Conservation (phyloP, 1,140 invertebrate genomes). For the Delia radicum region DNA sequence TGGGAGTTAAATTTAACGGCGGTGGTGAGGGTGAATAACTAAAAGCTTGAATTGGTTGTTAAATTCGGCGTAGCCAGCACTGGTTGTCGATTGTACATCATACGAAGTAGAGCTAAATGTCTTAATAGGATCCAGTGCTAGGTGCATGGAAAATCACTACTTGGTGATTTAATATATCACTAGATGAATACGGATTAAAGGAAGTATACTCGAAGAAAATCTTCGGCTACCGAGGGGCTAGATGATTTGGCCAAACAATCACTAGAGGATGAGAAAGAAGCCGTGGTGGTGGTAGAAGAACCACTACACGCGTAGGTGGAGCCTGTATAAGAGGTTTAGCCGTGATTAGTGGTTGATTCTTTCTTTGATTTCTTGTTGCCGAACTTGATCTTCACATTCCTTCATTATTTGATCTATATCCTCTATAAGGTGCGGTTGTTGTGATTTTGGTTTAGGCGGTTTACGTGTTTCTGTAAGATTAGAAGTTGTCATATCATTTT, state of each 20-base stretch:
- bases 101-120: slow-evolving; percentile 55
- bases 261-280: slow-evolving; percentile 52
- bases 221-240: slow-evolving; percentile 43
- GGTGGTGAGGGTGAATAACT: slow-evolving; percentile 36
- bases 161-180: slow-evolving; percentile 53
- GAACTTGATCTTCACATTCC: slow-evolving; percentile 50
- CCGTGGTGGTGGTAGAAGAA: slow-evolving; percentile 42
- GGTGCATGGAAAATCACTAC: slow-evolving; percentile 52
- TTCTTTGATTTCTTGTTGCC: slow-evolving; percentile 1
- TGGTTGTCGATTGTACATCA: slow-evolving; percentile 45
- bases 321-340: not conserved
- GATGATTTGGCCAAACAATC: slow-evolving; percentile 53
- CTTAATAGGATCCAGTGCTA: slow-evolving; percentile 55
- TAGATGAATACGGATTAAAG: slow-evolving; percentile 53
- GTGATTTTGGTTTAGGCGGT: not conserved
- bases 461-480: slow-evolving; percentile 42
- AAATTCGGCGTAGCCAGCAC: slow-evolving; percentile 40
- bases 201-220: slow-evolving; percentile 53
- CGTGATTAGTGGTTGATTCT: slow-evolving; percentile 1
- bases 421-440: slow-evolving; percentile 38
- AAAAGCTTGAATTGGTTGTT: slow-evolving; percentile 35
- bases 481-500: slow-evolving; percentile 36
- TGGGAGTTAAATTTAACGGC: slow-evolving; percentile 32
- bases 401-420: slow-evolving; percentile 55
- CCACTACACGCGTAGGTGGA: no score